Evolutionary conservation across 2,888 invertebrate species (phyloP).

Genomic region (Stenodera caucasica): DNA sequence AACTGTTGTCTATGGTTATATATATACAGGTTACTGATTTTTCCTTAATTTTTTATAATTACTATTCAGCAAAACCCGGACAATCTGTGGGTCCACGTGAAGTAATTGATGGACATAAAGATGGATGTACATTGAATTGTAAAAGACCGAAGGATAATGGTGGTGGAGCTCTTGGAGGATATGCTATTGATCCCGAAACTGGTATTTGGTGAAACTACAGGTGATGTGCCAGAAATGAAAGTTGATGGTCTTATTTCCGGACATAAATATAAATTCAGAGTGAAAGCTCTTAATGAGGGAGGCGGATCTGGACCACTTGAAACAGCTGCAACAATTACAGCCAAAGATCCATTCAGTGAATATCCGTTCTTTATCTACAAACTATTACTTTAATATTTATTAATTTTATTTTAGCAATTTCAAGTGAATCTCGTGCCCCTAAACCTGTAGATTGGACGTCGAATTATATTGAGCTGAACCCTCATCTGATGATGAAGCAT

Average conservation of each 20-base stretch:
- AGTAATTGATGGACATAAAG: slow-evolving; percentile 85
- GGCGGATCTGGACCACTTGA: slow-evolving; percentile 96
- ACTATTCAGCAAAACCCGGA: slow-evolving; percentile 75
- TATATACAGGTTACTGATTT: background rate
- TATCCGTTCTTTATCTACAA: slow-evolving; percentile 36
- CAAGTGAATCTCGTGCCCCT: slow-evolving; percentile 87
- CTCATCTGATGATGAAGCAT: slow-evolving; percentile 88
- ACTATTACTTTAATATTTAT: background rate
- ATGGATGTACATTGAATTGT: slow-evolving; percentile 91
- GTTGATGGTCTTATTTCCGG: slow-evolving; percentile 88
- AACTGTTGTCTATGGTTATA: slow-evolving; percentile 78
- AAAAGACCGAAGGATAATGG: slow-evolving; percentile 96
- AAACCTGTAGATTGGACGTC: slow-evolving; percentile 91
- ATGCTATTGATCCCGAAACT: slow-evolving; percentile 87
- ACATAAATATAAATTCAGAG: slow-evolving; percentile 94
- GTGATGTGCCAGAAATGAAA: slow-evolving; percentile 79
- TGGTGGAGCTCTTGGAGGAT: slow-evolving; percentile 89
- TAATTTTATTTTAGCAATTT: slow-evolving; percentile 65
- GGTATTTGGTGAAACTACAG: slow-evolving; percentile 81
- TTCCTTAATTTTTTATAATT: background rate
- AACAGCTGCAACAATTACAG: slow-evolving; percentile 85
- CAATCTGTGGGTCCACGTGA: slow-evolving; percentile 92
- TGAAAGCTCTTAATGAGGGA: slow-evolving; percentile 92
- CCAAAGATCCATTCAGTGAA: slow-evolving; percentile 94
- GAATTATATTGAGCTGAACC: slow-evolving; percentile 88